A percentile compares a stretch with the other conserved stretches of the same genome.
Evolutionary conservation across 2,797 vertebrate genomes (phyloP).

Genomic region (Buphagus erythrorhynchus): DNA sequence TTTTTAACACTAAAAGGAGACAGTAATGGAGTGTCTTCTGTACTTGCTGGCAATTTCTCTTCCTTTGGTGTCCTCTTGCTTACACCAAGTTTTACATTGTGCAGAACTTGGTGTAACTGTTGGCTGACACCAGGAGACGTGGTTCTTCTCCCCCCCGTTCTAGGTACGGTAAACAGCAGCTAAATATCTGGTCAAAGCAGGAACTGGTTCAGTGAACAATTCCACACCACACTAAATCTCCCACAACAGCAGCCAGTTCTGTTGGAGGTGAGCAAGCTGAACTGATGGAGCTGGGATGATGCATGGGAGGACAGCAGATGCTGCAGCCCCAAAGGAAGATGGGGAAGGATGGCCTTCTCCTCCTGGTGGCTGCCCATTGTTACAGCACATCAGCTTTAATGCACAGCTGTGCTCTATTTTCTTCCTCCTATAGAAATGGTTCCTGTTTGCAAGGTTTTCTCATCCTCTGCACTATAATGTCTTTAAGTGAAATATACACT

Average conservation of each 20-base stretch:
- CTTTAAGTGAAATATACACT: not conserved
- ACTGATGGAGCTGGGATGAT: not conserved
- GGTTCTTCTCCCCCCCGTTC: accelerated
- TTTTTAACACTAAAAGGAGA: not conserved
- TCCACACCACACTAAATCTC: not conserved
- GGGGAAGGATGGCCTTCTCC: not conserved
- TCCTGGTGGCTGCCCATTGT: not conserved
- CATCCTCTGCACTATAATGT: not conserved
- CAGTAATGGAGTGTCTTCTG: not conserved
- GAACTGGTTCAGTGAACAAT: not conserved
- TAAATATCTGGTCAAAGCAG: not conserved
- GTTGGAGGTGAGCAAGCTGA: not conserved
- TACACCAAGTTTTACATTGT: not conserved
- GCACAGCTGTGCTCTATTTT: not conserved
- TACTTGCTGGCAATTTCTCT: not conserved
- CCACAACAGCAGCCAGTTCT: not conserved
- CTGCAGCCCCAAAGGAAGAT: not conserved
- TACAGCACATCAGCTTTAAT: not conserved
- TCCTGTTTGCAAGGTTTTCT: not conserved
- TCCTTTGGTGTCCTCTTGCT: not conserved
- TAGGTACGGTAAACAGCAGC: not conserved
- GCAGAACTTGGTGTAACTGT: not conserved
- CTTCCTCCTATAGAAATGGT: not conserved
- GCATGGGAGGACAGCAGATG: not conserved
- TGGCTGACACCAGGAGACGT: not conserved